Conservation (phyloP, 2,797 vertebrate genomes). For the Momotus momota region DNA sequence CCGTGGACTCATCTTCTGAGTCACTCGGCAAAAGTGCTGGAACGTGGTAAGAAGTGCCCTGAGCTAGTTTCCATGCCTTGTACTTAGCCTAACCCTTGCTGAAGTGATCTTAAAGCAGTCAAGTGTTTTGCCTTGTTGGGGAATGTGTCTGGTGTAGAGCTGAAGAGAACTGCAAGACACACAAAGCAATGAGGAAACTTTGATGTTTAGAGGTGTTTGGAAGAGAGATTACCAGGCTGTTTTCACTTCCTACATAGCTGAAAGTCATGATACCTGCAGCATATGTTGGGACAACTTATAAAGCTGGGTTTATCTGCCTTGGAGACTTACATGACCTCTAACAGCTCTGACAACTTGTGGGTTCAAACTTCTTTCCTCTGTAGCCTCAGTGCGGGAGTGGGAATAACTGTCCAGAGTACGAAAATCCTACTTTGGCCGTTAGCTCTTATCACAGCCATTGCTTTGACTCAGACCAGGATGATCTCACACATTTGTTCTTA, state of each 20-base stretch:
- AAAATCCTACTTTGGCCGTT: conserved; percentile 31
- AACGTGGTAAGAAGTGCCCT: neutral
- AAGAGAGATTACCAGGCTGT: neutral
- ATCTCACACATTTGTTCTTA: neutral
- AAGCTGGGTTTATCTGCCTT: conserved; percentile 8
- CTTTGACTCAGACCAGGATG: neutral
- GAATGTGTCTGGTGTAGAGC: neutral
- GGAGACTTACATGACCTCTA: neutral
- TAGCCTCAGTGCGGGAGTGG: neutral
- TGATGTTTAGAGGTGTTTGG: neutral
- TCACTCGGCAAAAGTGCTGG: neutral
- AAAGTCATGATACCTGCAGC: neutral
- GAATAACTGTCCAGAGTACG: neutral
- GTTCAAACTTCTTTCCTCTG: neutral
- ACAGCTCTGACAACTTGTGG: neutral
- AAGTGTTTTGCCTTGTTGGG: neutral
- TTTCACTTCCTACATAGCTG: neutral
- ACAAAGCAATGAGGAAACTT: neutral
- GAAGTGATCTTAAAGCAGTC: neutral
- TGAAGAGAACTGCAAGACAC: neutral
- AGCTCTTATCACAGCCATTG: conserved; percentile 30
- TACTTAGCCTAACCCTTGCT: neutral
- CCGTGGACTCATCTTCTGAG: neutral
- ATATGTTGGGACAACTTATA: neutral
- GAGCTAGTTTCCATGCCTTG: neutral